Base-by-base conservation (phyloP, 2,113 vertebrate species). In the Limanda limanda region DNA sequence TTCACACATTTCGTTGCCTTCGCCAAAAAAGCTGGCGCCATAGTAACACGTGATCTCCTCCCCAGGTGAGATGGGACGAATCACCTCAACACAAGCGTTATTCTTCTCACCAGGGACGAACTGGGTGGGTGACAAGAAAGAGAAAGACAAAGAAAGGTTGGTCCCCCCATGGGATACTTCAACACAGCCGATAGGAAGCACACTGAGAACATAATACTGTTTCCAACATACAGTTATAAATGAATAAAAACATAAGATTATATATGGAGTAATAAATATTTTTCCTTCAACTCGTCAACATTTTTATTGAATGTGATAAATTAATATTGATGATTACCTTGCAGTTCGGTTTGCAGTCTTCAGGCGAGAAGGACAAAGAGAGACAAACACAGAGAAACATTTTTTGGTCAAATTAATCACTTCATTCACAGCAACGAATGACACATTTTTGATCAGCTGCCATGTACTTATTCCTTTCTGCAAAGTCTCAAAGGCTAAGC, bases 41-140 rank as follows among this genome's bases (percentile, higher is more conserved):
- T 98, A 98, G 94, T 96, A 97, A 92, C 97, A 97, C 0, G 97
- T 97, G 90, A 98, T 97, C 90, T 98, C 97, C 11, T 97, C 97
- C 75, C 96, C 96, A 0, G 96, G 96, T 76, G 94, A 95, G 7
- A 97, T 97, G 81, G 96, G 96, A 77, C 96, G 95, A 45, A 97
- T 94, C 79, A 95, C 96, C 84, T 97, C 96, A 25, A 98, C 96
- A 15, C 96, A 97, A 2, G 96, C 97, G 0, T 94, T 89, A 12
- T 97, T 96, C 76, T 96, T 95, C 65, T 97, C 97, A 85, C 95
- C 92, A 3, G 96, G 95, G 88, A 96, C 86, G 65, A 96, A 96
- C 96, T 96, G 88, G 63, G 31, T 31, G 31, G 31, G 31, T 31
- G 31, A 31, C 31, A 81, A 24, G 55, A 70, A 71, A 81, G 47